These are phyloP conservation scores for Trypoxylon attenuatum DNA, from an alignment of 2,888 invertebrate genomes.

Conservation along the genomic window DNA sequence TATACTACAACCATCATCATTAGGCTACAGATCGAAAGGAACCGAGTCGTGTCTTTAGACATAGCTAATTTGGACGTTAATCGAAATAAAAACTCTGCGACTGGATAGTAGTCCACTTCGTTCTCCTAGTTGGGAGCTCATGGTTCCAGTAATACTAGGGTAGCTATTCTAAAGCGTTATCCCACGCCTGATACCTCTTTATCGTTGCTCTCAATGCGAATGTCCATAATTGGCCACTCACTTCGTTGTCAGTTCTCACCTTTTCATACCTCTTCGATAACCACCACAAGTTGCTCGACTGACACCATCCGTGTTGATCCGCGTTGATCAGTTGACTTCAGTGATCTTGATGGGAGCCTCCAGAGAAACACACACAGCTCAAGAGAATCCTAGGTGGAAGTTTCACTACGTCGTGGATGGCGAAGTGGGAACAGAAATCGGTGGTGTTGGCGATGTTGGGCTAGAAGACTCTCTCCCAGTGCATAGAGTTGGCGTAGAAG, in stretches of 20 bases:
- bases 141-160: slow-evolving; percentile 3
- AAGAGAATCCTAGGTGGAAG: too few relatives aligned
- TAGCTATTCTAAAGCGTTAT: slow-evolving; percentile 14
- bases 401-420: slow-evolving; percentile 68
- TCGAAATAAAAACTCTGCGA: too few relatives aligned
- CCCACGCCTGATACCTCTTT: background rate
- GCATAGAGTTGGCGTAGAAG: slow-evolving; percentile 63
- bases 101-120: background rate
- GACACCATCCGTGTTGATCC: background rate
- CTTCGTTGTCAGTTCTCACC: slow-evolving; percentile 32
- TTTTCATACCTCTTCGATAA: background rate
- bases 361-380: too few relatives aligned
- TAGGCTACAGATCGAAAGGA: too few relatives aligned
- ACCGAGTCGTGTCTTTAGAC: too few relatives aligned
- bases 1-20: too few relatives aligned
- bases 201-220: slow-evolving; percentile 30
- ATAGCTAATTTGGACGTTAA: too few relatives aligned
- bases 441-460: slow-evolving; percentile 64
- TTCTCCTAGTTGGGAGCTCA: background rate
- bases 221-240: slow-evolving; percentile 22
- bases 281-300: background rate
- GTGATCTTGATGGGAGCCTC: too few relatives aligned
- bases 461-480: slow-evolving; percentile 67
- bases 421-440: slow-evolving; percentile 67
- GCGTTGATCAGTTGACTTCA: background rate